Evolutionary conservation across 2,888 invertebrate species (phyloP), one percentile per base, ranked within the genome.

Genomic region (Torymus aiolomorphi): DNA sequence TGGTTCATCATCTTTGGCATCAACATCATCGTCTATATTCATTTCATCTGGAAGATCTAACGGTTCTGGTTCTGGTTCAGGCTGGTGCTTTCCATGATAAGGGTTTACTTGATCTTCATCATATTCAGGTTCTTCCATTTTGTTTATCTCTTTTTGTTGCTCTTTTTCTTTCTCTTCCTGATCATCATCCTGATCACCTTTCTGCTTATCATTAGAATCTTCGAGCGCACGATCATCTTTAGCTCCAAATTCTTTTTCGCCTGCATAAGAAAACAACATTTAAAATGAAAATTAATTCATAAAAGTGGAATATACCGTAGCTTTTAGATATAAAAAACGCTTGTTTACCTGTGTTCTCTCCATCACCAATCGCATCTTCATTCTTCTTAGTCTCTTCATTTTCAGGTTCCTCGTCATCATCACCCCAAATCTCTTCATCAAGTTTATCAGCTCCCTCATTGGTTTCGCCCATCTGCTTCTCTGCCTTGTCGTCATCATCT

Each of bases 381-480:
- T 94, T 92, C 82, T 94, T 93, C 82, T 94, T 93, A 13, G 94
- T 93, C 84, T 92, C 91, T n/a, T 91, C 91, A 10, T 92, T 90
- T 20, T 93, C 92, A 49, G 93, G 92, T 13, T 93, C 92, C 31
- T 92, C 89, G 2, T 94, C 94, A 74, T 96, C 95, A 4, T 96
- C 96, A 4, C 95, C 95, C 95, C 95, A 96, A 85, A 96, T 94
- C 91, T 95, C 94, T 88, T 96, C 94, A 85, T 96, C 95, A 18
- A 95, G 88, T 83, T 95, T 95, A 81, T 97, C 96, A 1, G 96
- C 95, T n/a, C 94, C 95, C 86, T 95, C 94, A 82, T 96, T 97
- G 0, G 96, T 96, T 78, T 99, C 97, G 24, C 98, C 99, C 97
- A 99, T 98, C 92, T 98, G 95, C 88, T 98, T 98, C 83, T 98